Evolutionary conservation across 2,888 invertebrate genomes (phyloP).

Genomic region (Mythimna impura): DNA sequence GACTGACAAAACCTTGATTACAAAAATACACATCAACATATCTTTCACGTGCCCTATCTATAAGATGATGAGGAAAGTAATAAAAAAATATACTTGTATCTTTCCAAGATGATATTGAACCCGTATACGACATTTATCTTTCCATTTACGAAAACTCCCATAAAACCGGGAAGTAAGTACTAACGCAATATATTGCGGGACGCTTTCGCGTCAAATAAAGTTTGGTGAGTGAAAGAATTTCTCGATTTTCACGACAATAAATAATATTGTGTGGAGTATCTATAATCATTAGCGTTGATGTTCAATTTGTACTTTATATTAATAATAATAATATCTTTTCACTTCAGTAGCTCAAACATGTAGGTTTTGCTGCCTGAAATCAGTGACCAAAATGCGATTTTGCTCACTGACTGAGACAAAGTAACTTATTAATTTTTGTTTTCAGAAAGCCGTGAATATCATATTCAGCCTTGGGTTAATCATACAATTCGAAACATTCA

Average conservation of each 20-base stretch:
- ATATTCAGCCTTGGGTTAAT: too few relatives aligned
- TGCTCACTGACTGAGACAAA: too few relatives aligned
- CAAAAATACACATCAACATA: slow-evolving; percentile 20
- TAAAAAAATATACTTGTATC: slow-evolving; percentile 33
- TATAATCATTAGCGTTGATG: slow-evolving; percentile 21
- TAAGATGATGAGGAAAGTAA: slow-evolving; percentile 24
- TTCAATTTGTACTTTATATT: slow-evolving; percentile 4
- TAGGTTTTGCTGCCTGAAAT: too few relatives aligned
- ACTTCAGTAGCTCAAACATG: too few relatives aligned
- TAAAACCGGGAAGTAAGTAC: slow-evolving; percentile 50
- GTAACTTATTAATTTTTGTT: too few relatives aligned
- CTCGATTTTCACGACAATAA: slow-evolving; percentile 10
- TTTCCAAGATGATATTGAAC: slow-evolving; percentile 36
- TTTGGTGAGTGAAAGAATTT: slow-evolving; percentile 25
- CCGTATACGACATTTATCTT: slow-evolving; percentile 47
- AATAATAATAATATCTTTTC: too few relatives aligned
- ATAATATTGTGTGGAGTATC: slow-evolving; percentile 9
- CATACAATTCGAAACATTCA: too few relatives aligned
- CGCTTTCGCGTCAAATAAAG: slow-evolving; percentile 49
- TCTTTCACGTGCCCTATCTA: neutral
- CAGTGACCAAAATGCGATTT: too few relatives aligned
- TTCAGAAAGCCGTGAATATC: too few relatives aligned
- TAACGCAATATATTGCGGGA: slow-evolving; percentile 50
- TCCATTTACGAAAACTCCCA: slow-evolving; percentile 48
- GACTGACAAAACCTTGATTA: neutral